Evolutionary conservation across 2,113 vertebrate species (phyloP).

Genomic region (Neotragus pygmaeus): DNA sequence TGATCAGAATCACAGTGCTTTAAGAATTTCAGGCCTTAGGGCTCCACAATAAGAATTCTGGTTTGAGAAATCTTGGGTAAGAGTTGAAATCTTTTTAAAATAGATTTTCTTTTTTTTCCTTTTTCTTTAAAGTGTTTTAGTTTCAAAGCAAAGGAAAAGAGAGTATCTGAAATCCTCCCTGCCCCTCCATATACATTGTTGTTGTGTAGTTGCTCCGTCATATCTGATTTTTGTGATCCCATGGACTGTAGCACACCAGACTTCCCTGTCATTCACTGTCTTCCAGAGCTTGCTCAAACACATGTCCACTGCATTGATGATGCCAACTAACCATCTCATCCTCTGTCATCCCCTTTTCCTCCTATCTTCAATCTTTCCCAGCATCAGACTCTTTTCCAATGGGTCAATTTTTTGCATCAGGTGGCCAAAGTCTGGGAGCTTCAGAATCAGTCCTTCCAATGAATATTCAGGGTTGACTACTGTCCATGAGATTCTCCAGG

Average conservation of each 20-base stretch:
- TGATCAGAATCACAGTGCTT: background rate
- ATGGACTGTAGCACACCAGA: background rate
- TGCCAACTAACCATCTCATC: background rate
- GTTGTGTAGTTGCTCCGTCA: background rate
- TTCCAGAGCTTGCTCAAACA: background rate
- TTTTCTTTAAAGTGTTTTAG: background rate
- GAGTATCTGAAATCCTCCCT: background rate
- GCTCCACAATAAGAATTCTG: background rate
- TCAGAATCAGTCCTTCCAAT: background rate
- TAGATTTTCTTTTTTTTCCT: background rate
- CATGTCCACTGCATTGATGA: background rate
- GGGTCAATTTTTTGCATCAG: background rate
- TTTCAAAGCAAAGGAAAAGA: background rate
- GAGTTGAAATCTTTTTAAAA: background rate
- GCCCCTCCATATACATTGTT: background rate
- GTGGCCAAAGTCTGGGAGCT: background rate
- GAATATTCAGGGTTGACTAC: background rate
- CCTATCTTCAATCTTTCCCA: background rate
- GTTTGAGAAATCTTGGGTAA: background rate
- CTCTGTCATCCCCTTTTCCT: background rate
- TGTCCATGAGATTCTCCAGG: background rate
- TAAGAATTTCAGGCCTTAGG: background rate
- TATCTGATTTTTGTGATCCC: background rate
- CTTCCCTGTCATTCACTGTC: background rate
- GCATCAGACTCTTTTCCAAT: background rate